Percentiles rank a stretch among this genome's conserved stretches.
phyloP scores from a whole-genome alignment of 2,113 vertebrate species.

The Sinocyclocheilus anophthalmus region DNA sequence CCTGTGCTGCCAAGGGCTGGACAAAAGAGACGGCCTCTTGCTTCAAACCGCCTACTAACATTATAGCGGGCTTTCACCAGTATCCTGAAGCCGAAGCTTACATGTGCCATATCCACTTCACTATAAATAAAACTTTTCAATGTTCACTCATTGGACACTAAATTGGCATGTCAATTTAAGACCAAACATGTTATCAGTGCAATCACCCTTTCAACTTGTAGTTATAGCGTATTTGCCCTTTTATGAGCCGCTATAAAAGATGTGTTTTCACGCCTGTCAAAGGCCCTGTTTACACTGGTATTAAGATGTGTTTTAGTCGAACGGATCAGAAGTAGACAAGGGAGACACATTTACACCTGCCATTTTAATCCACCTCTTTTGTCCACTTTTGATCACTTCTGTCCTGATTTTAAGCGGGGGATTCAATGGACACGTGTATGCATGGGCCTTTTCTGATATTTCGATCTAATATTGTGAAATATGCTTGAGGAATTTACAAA shows the following conservation, averaged over 20 bases:
- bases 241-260: not conserved
- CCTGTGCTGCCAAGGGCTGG: not conserved
- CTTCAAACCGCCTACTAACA: not conserved
- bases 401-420: not conserved
- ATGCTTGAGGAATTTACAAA: no score
- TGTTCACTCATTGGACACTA: not conserved
- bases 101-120: not conserved
- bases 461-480: no score
- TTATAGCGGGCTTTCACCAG: not conserved
- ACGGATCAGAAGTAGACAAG: not conserved
- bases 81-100: not conserved
- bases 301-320: not conserved
- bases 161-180: not conserved
- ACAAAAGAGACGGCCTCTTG: not conserved
- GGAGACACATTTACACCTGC: not conserved
- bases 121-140: not conserved
- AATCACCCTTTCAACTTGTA: not conserved
- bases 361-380: not conserved
- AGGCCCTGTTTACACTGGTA: not conserved
- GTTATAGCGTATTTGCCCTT: not conserved
- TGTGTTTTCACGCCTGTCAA: not conserved
- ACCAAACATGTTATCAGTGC: not conserved
- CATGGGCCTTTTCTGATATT: no score
- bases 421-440: no score
- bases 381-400: not conserved